Conservation (phyloP, 2,888 invertebrate species). For the Thecophora atra region DNA sequence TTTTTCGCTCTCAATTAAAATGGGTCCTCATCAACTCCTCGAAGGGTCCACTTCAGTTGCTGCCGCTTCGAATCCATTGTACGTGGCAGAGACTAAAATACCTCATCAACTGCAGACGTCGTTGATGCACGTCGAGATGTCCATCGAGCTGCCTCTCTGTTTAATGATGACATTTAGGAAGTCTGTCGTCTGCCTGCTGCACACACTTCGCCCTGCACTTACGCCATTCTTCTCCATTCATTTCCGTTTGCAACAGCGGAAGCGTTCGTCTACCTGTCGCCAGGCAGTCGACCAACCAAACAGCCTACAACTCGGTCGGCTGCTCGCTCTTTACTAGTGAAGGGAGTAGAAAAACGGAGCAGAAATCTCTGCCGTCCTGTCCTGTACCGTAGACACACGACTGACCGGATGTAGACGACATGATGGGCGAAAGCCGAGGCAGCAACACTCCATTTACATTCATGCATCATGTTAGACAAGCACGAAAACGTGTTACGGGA, state of each 20-base stretch:
- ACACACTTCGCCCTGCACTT: neutral
- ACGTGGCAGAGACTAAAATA: too few relatives aligned
- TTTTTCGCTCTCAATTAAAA: too few relatives aligned
- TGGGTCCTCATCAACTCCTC: too few relatives aligned
- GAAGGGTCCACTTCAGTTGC: too few relatives aligned
- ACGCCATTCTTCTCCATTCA: constrained; percentile 25
- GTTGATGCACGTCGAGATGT: too few relatives aligned
- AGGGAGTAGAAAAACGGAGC: neutral
- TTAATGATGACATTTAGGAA: constrained; percentile 13
- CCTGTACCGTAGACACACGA: neutral
- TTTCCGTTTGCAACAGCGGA: constrained; percentile 27
- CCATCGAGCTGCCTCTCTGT: too few relatives aligned
- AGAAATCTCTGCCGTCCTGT: neutral
- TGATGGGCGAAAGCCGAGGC: neutral
- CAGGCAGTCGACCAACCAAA: constrained; percentile 3
- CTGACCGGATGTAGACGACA: constrained; percentile 36
- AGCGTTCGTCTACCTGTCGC: constrained; percentile 31
- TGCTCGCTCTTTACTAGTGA: neutral
- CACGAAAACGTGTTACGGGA: constrained; percentile 32
- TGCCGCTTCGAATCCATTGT: too few relatives aligned
- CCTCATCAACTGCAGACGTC: too few relatives aligned
- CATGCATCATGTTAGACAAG: constrained; percentile 37
- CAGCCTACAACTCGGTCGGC: constrained; percentile 7
- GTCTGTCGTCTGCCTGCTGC: neutral
- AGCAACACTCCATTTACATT: constrained; percentile 27